Percentiles rank a stretch among this genome's conserved stretches.
phyloP scores from a whole-genome alignment of 2,797 vertebrate species.

The Mareca penelope region DNA sequence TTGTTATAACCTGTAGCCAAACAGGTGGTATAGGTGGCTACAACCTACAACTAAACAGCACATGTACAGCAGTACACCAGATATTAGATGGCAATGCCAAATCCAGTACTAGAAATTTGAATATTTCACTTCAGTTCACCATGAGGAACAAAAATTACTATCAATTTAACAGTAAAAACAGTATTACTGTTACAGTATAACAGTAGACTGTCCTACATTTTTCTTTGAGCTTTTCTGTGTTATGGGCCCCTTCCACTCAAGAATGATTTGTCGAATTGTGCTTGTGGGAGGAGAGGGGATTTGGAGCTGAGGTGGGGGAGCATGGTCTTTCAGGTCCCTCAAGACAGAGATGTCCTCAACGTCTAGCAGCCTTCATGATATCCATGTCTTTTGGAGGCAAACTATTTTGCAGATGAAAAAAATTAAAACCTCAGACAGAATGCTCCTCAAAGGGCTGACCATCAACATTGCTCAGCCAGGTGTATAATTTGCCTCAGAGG shows the following conservation, averaged over 20 bases:
- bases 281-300: not conserved
- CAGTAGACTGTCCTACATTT: not conserved
- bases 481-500: not conserved
- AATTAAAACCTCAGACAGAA: not conserved
- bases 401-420: not conserved
- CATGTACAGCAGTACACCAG: not conserved
- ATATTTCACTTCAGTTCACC: not conserved
- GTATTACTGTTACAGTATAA: too few species aligned
- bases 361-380: not conserved
- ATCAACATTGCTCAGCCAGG: not conserved
- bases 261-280: not conserved
- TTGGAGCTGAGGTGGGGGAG: not conserved
- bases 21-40: not conserved
- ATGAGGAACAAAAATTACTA: not conserved
- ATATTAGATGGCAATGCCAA: not conserved
- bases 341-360: not conserved
- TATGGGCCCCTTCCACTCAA: not conserved
- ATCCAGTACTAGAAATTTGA: not conserved
- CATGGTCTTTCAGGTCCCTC: not conserved
- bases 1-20: not conserved
- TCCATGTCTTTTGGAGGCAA: not conserved
- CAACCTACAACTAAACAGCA: not conserved
- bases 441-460: not conserved
- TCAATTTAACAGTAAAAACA: not conserved
- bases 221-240: not conserved